Evolutionary conservation across 1,140 invertebrate genomes (phyloP).

Genomic region (Marisa cornuarietis): DNA sequence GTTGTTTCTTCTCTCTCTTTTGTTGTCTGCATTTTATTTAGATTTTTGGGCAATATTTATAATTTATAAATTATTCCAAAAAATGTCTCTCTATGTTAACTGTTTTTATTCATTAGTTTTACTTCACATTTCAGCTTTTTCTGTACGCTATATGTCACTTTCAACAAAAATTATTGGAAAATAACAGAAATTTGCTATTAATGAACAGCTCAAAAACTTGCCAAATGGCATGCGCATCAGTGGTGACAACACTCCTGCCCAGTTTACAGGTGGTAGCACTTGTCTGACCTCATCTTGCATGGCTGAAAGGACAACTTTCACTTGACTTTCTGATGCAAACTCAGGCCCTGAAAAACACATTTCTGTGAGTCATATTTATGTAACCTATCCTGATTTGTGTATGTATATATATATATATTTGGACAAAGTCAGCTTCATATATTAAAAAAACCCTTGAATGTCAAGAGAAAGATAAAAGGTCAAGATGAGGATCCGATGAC

Average conservation of each 20-base stretch:
- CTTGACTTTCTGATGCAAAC: slow-evolving; percentile 27
- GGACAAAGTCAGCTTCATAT: not conserved
- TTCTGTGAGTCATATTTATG: not conserved
- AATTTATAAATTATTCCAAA: not conserved
- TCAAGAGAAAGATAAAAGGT: no score
- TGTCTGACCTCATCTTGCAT: slow-evolving; percentile 43
- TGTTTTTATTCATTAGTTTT: no score
- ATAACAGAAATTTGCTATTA: not conserved
- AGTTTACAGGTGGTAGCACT: slow-evolving; percentile 54
- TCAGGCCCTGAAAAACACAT: slow-evolving; percentile 48
- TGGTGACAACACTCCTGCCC: slow-evolving; percentile 52
- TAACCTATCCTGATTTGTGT: not conserved
- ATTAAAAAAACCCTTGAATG: not conserved
- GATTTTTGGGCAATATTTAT: not conserved
- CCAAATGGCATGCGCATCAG: slow-evolving; percentile 50
- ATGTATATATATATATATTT: slow-evolving; percentile 8
- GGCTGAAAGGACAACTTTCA: slow-evolving; percentile 40
- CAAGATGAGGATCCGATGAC: no score
- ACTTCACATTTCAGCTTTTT: no score
- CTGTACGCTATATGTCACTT: no score
- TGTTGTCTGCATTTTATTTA: not conserved
- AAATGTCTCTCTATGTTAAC: no score
- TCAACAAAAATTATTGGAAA: not conserved
- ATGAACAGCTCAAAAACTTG: slow-evolving; percentile 9
- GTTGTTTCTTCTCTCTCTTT: slow-evolving; percentile 1